phyloP scores from a whole-genome alignment of 1,140 invertebrate genomes.

The Drosophila elegans region DNA sequence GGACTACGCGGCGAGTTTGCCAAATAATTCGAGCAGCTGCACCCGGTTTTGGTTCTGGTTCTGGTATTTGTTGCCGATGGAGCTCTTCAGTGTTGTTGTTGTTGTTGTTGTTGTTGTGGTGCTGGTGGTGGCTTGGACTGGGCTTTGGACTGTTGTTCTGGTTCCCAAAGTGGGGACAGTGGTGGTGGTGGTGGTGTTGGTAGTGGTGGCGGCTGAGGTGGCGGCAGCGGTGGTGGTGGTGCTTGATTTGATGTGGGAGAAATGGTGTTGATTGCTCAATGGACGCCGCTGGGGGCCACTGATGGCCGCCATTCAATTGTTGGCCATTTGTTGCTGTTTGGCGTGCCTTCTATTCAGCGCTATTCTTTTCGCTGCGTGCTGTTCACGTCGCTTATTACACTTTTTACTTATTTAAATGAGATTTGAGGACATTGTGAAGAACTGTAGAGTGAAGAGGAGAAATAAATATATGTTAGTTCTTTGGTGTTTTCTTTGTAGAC shows the following conservation, averaged over 20 bases:
- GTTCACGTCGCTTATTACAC: constrained; percentile 32
- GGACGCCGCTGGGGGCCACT: constrained; percentile 92
- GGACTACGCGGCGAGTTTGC: constrained; percentile 86
- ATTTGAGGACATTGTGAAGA: constrained; percentile 47
- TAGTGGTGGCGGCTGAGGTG: constrained; percentile 7
- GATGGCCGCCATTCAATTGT: constrained; percentile 91
- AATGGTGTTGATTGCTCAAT: constrained; percentile 82
- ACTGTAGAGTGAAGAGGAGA: constrained; percentile 18
- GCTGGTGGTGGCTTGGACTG: constrained; percentile 32
- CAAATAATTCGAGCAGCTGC: constrained; percentile 70
- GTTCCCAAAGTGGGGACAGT: constrained; percentile 9
- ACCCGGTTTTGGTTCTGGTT: constrained; percentile 13
- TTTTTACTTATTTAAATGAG: constrained; percentile 49
- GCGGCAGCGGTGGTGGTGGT: constrained; percentile 28
- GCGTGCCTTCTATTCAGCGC: constrained; percentile 31
- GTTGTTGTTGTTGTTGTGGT: background rate
- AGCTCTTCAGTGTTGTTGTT: constrained; percentile 19
- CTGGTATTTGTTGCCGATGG: constrained; percentile 21
- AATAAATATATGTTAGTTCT: constrained; percentile 7
- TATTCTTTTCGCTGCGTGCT: constrained; percentile 12
- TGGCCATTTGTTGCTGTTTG: constrained; percentile 71
- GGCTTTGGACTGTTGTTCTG: constrained; percentile 22
- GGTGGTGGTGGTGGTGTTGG: constrained; percentile 4
- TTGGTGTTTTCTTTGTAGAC: constrained; percentile 7
- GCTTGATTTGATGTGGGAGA: constrained; percentile 68